Evolutionary conservation across 2,888 invertebrate species (phyloP), one percentile per base, ranked within the genome.

Genomic region (Drosophila fulvimacula): DNA sequence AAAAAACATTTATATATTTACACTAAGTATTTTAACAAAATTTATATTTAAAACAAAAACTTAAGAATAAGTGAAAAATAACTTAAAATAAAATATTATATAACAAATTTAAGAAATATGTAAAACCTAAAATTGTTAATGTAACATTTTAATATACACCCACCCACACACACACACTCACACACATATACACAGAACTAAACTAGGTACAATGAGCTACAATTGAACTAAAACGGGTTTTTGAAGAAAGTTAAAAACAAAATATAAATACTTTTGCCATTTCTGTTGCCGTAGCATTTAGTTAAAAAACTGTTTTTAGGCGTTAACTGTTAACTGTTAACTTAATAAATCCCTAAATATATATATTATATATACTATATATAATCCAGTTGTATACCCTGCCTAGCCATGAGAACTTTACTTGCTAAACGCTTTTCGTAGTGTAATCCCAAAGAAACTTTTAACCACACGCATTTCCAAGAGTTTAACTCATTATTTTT

Each of bases 401-500:
- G 49, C 67, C 75, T 79, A 79, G 79, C 79, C 67, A 55, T 57
- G 44, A 70, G 60, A 65, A 65, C 48, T 60, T 73, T 57, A 66
- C 71, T 67, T 70, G 36, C 79, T 60, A 58, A 48, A 68, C 57
- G 75, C 81, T 81, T 66, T 52, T 68, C 60, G 73, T 77, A 81
- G 74, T 59, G 30, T 65, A 39, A 64, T 24, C 48, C 60, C 51
- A 60, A 72, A 65, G 55, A 66, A 66, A 82, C 46, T 44, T 64
- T 67, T 71, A 80, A 72, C 68, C 65, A 72, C 81, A 60, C 72
- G 84, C 88, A 88, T 90, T 90, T 90, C 82, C 80, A 81, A 65
- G 90, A 90, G 89, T 90, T 76, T 46, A 90, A 90, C 90, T 90
- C 90, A 73, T 63, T 60, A 63, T 38, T 46, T 63, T 65, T 81